Conservation (phyloP, 2,113 vertebrate genomes). For the Indri indri region DNA sequence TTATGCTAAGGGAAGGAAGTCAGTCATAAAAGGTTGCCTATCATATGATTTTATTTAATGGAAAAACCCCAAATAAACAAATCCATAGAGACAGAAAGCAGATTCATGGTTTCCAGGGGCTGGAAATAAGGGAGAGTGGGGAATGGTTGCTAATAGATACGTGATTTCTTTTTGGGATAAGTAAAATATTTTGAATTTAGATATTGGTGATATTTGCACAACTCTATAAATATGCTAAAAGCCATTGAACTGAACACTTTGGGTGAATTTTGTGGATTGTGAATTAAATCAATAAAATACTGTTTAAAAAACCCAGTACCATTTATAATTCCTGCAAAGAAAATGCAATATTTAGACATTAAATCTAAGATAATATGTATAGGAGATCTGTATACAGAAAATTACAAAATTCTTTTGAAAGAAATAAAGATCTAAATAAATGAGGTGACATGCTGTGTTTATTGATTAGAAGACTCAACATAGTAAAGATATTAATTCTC, state of each 20-base stretch:
- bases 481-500: background rate
- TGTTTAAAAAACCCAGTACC: background rate
- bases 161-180: background rate
- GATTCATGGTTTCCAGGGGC: background rate
- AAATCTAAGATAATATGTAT: background rate
- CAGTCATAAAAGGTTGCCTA: background rate
- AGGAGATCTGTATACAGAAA: background rate
- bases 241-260: background rate
- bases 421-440: background rate
- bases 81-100: background rate
- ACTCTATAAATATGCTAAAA: background rate
- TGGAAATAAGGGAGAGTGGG: background rate
- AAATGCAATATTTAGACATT: background rate
- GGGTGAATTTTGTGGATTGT: background rate
- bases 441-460: background rate
- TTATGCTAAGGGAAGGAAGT: background rate
- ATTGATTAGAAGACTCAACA: constrained; percentile 23
- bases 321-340: background rate
- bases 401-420: background rate
- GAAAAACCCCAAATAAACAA: background rate
- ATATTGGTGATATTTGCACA: background rate
- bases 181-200: background rate
- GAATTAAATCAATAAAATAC: background rate
- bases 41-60: background rate
- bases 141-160: background rate